These are phyloP conservation scores for Montipora capricornis DNA, from an alignment of 64 coral and sea anemone species.

Conservation along the genomic window DNA sequence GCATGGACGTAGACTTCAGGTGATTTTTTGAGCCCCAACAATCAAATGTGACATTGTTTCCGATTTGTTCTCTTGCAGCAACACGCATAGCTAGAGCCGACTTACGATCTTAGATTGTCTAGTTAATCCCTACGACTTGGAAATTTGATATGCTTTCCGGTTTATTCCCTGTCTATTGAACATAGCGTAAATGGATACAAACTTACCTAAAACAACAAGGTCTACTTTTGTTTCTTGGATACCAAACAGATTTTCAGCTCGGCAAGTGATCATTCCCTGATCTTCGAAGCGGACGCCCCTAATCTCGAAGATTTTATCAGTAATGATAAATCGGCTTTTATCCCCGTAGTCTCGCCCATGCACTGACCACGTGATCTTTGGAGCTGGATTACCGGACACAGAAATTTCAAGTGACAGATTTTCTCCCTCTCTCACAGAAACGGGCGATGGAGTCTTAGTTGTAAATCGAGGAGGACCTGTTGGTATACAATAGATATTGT, in stretches of 20 bases:
- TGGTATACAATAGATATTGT: not conserved
- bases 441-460: not conserved
- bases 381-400: constrained; percentile 21
- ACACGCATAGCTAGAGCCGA: too few species aligned
- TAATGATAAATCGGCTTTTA: not conserved
- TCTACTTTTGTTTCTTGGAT: constrained; percentile 2
- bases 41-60: too few species aligned
- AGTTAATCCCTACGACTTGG: too few species aligned
- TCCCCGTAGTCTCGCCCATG: not conserved
- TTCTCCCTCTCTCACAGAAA: constrained; percentile 31
- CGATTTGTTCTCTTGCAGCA: too few species aligned
- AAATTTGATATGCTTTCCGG: too few species aligned
- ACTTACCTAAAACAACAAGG: constrained; percentile 58
- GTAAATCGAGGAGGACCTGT: constrained; percentile 60
- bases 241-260: constrained; percentile 61
- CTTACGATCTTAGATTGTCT: too few species aligned
- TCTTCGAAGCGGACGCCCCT: constrained; percentile 46
- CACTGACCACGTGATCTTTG: constrained; percentile 49
- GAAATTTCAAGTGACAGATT: constrained; percentile 38
- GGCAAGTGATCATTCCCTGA: constrained; percentile 13
- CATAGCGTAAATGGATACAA: not conserved
- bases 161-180: not conserved
- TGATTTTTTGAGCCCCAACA: too few species aligned
- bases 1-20: too few species aligned
- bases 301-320: constrained; percentile 12